Conservation (phyloP, 1,140 invertebrate genomes). For the Bombus turneri region DNA sequence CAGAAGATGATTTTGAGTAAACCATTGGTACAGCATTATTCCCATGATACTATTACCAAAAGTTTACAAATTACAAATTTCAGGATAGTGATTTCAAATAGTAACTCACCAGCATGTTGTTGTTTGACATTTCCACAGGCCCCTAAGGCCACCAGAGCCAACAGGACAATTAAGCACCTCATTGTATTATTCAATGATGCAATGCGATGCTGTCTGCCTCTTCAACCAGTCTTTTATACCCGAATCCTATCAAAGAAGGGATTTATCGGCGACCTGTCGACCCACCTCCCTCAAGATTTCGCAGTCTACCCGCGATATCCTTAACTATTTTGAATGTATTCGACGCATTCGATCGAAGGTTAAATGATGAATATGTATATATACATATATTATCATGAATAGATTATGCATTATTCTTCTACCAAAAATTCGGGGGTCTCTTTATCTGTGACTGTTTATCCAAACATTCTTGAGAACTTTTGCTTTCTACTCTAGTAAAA, state of each 20-base stretch:
- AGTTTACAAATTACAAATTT: not conserved
- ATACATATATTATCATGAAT: conserved; percentile 7
- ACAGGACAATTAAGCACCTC: conserved; percentile 76
- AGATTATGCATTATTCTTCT: not conserved
- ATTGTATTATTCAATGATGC: conserved; percentile 74
- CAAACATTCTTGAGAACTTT: not conserved
- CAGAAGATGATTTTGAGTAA: not conserved
- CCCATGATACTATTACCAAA: not conserved
- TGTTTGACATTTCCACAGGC: conserved; percentile 63
- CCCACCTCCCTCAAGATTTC: conserved; percentile 59
- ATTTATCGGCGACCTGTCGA: conserved; percentile 73
- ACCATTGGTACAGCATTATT: not conserved
- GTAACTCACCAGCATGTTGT: conserved; percentile 78
- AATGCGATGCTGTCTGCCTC: conserved; percentile 66
- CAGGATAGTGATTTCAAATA: not conserved
- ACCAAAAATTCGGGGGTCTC: not conserved
- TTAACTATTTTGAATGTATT: conserved; percentile 46
- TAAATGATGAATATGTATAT: conserved; percentile 28
- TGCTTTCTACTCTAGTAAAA: too few species aligned
- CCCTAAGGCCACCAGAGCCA: conserved; percentile 77
- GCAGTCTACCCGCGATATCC: conserved; percentile 58
- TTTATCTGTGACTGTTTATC: not conserved
- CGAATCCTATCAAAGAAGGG: conserved; percentile 73
- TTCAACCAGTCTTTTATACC: conserved; percentile 77
- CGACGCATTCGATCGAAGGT: conserved; percentile 53